Percentiles rank a stretch among this genome's conserved stretches.
Conservation (phyloP, 2,888 invertebrate species). For the Hermodice carunculata region DNA sequence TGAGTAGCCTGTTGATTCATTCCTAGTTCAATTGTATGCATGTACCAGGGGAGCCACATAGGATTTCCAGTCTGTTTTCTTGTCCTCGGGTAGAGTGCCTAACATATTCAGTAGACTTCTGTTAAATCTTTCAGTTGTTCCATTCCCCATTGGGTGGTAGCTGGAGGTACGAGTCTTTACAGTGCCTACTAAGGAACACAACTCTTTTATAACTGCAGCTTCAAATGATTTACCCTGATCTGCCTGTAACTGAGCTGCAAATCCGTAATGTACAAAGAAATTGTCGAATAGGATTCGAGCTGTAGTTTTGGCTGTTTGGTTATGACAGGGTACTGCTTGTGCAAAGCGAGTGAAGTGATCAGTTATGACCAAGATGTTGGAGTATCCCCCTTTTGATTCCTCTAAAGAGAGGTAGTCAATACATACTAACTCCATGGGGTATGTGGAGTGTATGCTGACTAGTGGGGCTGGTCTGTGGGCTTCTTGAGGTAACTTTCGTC, state of each 20-base stretch:
- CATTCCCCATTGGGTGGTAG: slow-evolving; percentile 38
- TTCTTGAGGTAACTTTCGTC: too few species aligned
- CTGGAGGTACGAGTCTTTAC: slow-evolving; percentile 7
- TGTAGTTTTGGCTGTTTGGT: slow-evolving; percentile 30
- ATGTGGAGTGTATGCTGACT: slow-evolving; percentile 4
- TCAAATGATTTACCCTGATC: slow-evolving; percentile 15
- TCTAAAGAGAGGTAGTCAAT: slow-evolving; percentile 34
- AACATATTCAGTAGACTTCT: slow-evolving; percentile 30
- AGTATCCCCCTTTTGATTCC: slow-evolving; percentile 16
- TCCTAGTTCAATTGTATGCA: slow-evolving; percentile 29
- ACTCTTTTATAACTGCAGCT: background rate
- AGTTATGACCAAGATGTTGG: slow-evolving; percentile 34
- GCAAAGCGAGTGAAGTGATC: slow-evolving; percentile 37
- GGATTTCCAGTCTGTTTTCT: slow-evolving; percentile 31
- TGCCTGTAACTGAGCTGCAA: slow-evolving; percentile 8
- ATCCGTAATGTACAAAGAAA: slow-evolving; percentile 32
- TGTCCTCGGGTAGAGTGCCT: slow-evolving; percentile 22
- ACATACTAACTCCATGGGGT: slow-evolving; percentile 32
- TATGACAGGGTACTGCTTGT: slow-evolving; percentile 24
- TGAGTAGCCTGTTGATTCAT: slow-evolving; percentile 22
- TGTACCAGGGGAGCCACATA: slow-evolving; percentile 19
- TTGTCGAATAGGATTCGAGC: slow-evolving; percentile 31
- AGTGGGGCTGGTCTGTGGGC: slow-evolving; percentile 7
- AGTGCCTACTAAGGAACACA: background rate
- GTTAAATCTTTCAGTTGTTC: slow-evolving; percentile 36